Evolutionary conservation across 1,140 invertebrate species (phyloP).

Genomic region (Ips typographus): DNA sequence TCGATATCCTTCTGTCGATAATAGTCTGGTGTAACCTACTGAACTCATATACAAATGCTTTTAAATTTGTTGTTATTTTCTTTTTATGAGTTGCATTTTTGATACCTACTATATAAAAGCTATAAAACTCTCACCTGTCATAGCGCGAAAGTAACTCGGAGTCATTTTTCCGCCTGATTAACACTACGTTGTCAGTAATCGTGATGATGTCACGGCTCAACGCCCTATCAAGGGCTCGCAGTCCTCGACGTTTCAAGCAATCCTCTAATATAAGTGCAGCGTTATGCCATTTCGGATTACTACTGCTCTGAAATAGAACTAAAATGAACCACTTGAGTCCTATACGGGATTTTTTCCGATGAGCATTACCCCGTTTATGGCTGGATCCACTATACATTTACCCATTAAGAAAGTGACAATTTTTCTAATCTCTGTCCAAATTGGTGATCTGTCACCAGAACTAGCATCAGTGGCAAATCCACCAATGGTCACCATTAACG

Average conservation of each 20-base stretch:
- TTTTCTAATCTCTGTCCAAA: conserved; percentile 9
- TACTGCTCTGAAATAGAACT: conserved; percentile 16
- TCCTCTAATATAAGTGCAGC: conserved; percentile 23
- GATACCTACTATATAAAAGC: background rate
- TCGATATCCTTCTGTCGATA: conserved; percentile 37
- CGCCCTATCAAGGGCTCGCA: conserved; percentile 34
- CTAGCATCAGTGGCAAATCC: background rate
- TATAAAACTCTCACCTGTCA: conserved; percentile 15
- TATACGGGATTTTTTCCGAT: background rate
- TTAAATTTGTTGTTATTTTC: no score
- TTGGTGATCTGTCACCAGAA: background rate
- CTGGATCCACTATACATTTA: background rate
- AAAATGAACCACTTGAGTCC: background rate
- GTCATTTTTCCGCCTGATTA: conserved; percentile 30
- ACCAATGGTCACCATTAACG: background rate
- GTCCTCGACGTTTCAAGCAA: conserved; percentile 34
- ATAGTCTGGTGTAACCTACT: background rate
- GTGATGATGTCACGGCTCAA: conserved; percentile 36
- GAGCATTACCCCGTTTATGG: background rate
- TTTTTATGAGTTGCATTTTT: no score
- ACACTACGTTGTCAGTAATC: conserved; percentile 21
- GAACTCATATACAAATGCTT: no score
- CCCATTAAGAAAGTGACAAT: background rate
- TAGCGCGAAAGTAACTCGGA: background rate
- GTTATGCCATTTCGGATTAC: conserved; percentile 1